Evolutionary conservation across 2,888 invertebrate species (phyloP), one percentile per base, ranked within the genome.

Genomic region (Lydus trimaculatus): DNA sequence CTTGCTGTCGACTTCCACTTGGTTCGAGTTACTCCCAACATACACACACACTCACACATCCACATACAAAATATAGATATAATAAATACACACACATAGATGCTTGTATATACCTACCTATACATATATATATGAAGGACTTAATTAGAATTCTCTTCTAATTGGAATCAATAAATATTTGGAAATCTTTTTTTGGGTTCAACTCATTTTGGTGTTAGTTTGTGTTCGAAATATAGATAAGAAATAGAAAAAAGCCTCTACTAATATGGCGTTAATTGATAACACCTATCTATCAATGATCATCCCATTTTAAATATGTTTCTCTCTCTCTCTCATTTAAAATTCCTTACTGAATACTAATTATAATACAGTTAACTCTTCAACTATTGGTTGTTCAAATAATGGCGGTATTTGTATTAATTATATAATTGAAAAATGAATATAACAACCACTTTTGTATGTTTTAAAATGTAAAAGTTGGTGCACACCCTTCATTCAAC

Each of bases 1-100:
- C 78, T 78, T 76, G 72, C 73, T 78, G 80, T 76, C 80, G 79
- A 74, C 78, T 75, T 73, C 75, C 71, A 75, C 73, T 70, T 62
- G 73, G 72, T 72, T 73, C 72, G 64, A 72, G 73, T 75, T 72
- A 70, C 74, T 76, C 76, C 76, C 78, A 72, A 69, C 73, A 71
- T 74, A 56, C 25, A 56, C 56, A 56, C 56, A 15, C 25, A 23
- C 56, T 15, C 25, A 56, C 4, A 52, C 52, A 52, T 2, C 11
- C 23, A 52, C 23, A 52, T 11, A 48, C n/a, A n/a, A n/a, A n/a
- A n/a, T n/a, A n/a, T n/a, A n/a, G n/a, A n/a, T 36, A 36, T 36
- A 1, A 33, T 33, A 33, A 6, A 33, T 9, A 39, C 15, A 39
- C 15, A 39, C 5, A 13, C 2, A 13, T n/a, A 39, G 1, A 39